Evolutionary conservation across 1,140 invertebrate species (phyloP), one percentile per base, ranked within the genome.

Genomic region (Scaptomyza hsui): DNA sequence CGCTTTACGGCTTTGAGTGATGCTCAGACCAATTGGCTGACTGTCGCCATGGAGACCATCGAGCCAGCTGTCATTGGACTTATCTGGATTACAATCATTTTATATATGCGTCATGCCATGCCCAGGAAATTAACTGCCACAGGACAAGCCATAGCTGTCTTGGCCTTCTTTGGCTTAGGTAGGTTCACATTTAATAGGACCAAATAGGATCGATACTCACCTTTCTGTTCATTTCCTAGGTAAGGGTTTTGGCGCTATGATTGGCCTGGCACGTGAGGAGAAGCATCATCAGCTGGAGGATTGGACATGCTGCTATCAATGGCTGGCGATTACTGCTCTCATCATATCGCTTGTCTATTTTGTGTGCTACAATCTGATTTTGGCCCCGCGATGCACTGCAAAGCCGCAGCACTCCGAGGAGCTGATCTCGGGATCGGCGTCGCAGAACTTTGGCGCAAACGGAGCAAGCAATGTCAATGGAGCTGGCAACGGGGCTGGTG

Each of bases 41-140:
- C 95, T 0, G 81, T 96, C 12, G 90, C 95, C 7, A 94, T 95
- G 72, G 96, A 97, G 90, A 92, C 93, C 9, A 91, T 97, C 65
- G 96, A 98, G 92, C 94, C 96, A 9, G 95, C 97, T 73, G 96
- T 96, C 0, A 93, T 97, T 70, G 95, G 95, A 57, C 92, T 97
- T 12, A 94, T 96, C 93, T 97, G 96, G 94, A 94, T 97, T 16
- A 96, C 96, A 13, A 94, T 96, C 0, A 94, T 97, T 45, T 93
- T 97, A 0, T 97, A 97, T 81, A 94, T 96, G 85, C 93, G 95
- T 44, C 95, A 96, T 78, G 93, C 97, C 1, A 94, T 97, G 65
- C 96, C 97, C 2, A 92, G 95, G 42, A 95, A 96, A 81, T 94
- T 96, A 67, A 96, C 96, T 0, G 95, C 95, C 21, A 96, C 95